Evolutionary conservation across 2,797 vertebrate species (phyloP).

Genomic region (Antrozous pallidus): DNA sequence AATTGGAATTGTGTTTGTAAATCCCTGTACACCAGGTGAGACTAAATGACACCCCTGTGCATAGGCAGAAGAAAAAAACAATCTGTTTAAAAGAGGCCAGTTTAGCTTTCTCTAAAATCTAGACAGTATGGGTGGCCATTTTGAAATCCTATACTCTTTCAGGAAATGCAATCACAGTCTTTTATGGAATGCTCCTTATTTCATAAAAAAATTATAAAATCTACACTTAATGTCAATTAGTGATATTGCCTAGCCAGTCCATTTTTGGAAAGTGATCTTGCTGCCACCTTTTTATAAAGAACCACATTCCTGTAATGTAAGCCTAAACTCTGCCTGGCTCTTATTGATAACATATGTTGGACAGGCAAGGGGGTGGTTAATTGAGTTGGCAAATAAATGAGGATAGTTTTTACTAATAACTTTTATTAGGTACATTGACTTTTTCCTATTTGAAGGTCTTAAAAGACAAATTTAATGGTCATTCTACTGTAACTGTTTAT

Average conservation of each 20-base stretch:
- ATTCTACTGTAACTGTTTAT: background rate
- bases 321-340: background rate
- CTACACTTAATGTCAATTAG: background rate
- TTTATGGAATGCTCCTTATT: background rate
- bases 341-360: background rate
- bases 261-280: background rate
- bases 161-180: background rate
- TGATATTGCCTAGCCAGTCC: background rate
- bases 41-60: constrained; percentile 42
- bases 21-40: constrained; percentile 46
- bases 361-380: background rate
- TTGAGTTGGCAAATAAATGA: background rate
- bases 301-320: background rate
- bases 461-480: background rate
- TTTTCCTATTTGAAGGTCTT: background rate
- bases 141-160: background rate
- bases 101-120: constrained; percentile 63
- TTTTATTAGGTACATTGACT: constrained; percentile 7
- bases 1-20: constrained; percentile 69
- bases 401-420: background rate
- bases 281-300: constrained; percentile 1
- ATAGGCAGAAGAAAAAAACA: background rate
- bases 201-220: background rate
- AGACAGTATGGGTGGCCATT: background rate
- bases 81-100: constrained; percentile 61